These are phyloP conservation scores for Pseudorectes ferrugineus DNA, from an alignment of 2,113 vertebrate genomes.

Conservation along the genomic window DNA sequence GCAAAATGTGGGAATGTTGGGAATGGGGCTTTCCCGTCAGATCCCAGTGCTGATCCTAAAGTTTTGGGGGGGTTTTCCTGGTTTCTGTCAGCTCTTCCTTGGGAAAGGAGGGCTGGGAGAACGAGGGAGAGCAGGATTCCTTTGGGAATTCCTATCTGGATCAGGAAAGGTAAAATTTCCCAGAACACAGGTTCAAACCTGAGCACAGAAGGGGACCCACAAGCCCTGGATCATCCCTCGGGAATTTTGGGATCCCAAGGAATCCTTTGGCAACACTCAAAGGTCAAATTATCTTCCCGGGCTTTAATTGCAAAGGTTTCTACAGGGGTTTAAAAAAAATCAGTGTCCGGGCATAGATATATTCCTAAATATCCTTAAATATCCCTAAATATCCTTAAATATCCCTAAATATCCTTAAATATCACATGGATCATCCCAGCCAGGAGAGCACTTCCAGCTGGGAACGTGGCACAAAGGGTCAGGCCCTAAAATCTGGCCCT, in stretches of 20 bases:
- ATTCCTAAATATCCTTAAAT: background rate
- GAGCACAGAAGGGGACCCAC: background rate
- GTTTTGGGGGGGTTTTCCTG: background rate
- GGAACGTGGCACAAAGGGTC: background rate
- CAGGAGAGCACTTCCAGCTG: background rate
- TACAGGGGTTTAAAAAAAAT: background rate
- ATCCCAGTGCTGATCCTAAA: background rate
- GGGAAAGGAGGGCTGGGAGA: background rate
- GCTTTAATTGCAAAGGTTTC: background rate
- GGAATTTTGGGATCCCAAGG: background rate
- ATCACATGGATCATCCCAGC: background rate
- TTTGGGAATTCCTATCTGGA: background rate
- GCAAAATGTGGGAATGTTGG: background rate
- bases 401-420: background rate
- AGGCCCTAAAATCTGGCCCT: background rate
- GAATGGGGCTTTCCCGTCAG: background rate
- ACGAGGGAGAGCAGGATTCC: accelerated
- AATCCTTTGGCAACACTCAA: background rate
- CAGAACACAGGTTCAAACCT: background rate
- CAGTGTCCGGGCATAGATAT: accelerated
- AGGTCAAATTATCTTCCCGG: background rate
- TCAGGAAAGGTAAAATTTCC: background rate
- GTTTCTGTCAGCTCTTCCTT: accelerated
- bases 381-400: background rate
- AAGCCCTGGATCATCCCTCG: background rate